These are phyloP conservation scores for Hydrophis major DNA, from an alignment of 2,797 vertebrate genomes.

Conservation along the genomic window DNA sequence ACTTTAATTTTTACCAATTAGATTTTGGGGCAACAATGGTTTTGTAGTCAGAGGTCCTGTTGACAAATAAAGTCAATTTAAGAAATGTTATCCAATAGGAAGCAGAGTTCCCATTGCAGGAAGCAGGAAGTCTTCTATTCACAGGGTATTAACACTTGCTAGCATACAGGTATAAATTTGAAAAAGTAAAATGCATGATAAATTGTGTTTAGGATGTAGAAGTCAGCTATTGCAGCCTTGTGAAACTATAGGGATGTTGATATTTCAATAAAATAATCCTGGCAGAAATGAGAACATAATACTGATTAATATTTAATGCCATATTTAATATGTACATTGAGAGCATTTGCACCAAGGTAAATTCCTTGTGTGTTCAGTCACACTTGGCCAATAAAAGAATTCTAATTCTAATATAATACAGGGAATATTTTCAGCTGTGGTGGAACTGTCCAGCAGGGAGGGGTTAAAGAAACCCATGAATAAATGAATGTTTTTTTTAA, in stretches of 20 bases:
- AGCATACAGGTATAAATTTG: not conserved
- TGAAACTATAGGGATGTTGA: not conserved
- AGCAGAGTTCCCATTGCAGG: not conserved
- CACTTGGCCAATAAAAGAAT: too few relatives aligned
- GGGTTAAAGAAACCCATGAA: not conserved
- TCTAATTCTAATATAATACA: not conserved
- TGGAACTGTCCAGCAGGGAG: not conserved
- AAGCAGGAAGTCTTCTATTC: not conserved
- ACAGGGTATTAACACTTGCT: not conserved
- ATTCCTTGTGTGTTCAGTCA: too few relatives aligned
- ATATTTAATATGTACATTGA: not conserved
- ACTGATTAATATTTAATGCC: not conserved
- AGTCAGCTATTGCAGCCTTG: not conserved
- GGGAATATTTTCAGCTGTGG: not conserved
- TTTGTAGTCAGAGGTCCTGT: not conserved
- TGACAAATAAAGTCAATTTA: not conserved
- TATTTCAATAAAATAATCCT: not conserved
- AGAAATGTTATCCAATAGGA: not conserved
- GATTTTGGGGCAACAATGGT: not conserved
- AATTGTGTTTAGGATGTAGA: not conserved
- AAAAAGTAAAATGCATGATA: not conserved
- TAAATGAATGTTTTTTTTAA: not conserved
- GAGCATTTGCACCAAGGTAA: too few relatives aligned
- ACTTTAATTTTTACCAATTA: not conserved
- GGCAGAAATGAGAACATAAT: not conserved